Percentiles rank a stretch among this genome's conserved stretches.
Conservation (phyloP, 2,113 vertebrate genomes). For the Thamnophis sirtalis region DNA sequence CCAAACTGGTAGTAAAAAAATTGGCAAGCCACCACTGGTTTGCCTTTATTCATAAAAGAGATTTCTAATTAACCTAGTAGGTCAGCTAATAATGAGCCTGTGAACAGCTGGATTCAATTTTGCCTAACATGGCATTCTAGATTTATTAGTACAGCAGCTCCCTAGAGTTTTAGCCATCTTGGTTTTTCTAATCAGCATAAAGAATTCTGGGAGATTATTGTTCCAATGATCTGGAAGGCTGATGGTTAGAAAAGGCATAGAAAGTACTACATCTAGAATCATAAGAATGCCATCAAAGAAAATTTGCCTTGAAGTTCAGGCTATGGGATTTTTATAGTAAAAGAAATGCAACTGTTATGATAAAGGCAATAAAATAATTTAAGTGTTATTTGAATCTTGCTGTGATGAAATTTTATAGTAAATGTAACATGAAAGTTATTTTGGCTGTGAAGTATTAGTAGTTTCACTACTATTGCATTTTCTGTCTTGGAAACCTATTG, state of each 20-base stretch:
- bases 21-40: too few relatives aligned
- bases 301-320: background rate
- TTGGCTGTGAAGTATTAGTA: background rate
- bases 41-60: background rate
- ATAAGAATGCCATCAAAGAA: background rate
- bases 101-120: background rate
- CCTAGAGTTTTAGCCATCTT: too few relatives aligned
- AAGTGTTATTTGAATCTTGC: background rate
- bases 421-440: background rate
- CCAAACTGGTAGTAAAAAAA: too few relatives aligned
- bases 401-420: background rate
- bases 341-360: background rate
- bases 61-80: background rate
- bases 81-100: background rate
- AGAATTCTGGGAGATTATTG: background rate
- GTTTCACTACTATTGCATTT: background rate
- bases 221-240: too few relatives aligned
- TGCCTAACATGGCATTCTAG: too few relatives aligned
- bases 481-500: background rate
- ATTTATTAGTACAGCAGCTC: too few relatives aligned
- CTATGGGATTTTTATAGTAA: background rate
- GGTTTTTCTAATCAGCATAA: too few relatives aligned
- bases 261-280: background rate
- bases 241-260: background rate
- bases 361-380: background rate